Conservation (phyloP, 2,888 invertebrate genomes). For the Brachypalpus laphriformis region DNA sequence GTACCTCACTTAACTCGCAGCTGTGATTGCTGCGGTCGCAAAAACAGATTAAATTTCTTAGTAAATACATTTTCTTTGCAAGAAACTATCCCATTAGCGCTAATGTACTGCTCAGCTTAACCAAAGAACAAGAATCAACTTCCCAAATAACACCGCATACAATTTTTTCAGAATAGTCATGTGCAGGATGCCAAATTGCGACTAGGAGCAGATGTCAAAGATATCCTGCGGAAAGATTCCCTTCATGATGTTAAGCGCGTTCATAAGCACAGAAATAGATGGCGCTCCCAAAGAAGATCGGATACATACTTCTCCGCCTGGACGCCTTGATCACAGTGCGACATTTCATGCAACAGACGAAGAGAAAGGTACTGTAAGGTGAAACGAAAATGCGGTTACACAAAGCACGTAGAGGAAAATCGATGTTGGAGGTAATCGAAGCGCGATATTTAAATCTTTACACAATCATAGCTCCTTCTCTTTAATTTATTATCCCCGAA, state of each 20-base stretch:
- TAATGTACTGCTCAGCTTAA: slow-evolving; percentile 6
- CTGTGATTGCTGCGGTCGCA: slow-evolving; percentile 19
- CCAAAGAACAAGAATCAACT: slow-evolving; percentile 4
- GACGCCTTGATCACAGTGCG: slow-evolving; percentile 84
- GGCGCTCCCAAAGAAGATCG: slow-evolving; percentile 77
- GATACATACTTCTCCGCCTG: slow-evolving; percentile 81
- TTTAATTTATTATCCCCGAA: slow-evolving; percentile 3
- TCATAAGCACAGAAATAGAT: slow-evolving; percentile 77
- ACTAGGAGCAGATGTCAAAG: slow-evolving; percentile 78
- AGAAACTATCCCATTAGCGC: not conserved
- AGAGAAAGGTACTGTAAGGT: slow-evolving; percentile 83
- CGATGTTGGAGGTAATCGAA: slow-evolving; percentile 79
- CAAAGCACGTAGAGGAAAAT: slow-evolving; percentile 82
- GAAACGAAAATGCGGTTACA: slow-evolving; percentile 83
- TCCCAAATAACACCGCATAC: slow-evolving; percentile 35
- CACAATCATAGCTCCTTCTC: not conserved
- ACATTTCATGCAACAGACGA: slow-evolving; percentile 83
- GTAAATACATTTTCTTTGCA: not conserved
- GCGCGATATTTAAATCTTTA: slow-evolving; percentile 6
- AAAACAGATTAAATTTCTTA: slow-evolving; percentile 16
- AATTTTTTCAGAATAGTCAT: slow-evolving; percentile 78
- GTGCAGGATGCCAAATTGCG: slow-evolving; percentile 79
- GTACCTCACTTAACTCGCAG: not conserved
- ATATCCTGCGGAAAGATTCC: slow-evolving; percentile 73
- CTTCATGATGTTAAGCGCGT: slow-evolving; percentile 76